phyloP scores from a whole-genome alignment of 2,113 vertebrate genomes.

The Lynx canadensis region DNA sequence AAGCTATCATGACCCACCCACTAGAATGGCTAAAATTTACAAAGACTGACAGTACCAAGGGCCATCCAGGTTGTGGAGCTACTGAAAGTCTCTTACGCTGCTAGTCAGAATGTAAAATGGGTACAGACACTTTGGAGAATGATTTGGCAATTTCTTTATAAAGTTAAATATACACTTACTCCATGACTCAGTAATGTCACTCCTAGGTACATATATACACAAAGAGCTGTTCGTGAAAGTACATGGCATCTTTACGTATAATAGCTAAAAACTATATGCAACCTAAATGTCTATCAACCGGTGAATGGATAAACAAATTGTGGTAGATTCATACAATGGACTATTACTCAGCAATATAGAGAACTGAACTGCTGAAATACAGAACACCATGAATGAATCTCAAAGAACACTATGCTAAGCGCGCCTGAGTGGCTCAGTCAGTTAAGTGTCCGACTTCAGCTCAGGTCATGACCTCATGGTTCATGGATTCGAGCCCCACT shows the following conservation, averaged over 20 bases:
- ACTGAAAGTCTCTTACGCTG: not conserved
- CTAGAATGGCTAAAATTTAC: not conserved
- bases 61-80: not conserved
- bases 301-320: not conserved
- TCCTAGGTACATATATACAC: not conserved
- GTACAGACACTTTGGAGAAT: not conserved
- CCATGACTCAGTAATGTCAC: not conserved
- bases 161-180: not conserved
- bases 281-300: not conserved
- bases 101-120: not conserved
- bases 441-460: too few species aligned
- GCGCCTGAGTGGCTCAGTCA: too few species aligned
- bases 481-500: too few species aligned
- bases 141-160: not conserved
- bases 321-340: not conserved
- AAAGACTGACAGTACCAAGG: not conserved
- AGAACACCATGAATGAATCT: conserved; percentile 15
- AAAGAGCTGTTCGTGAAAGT: not conserved
- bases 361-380: not conserved
- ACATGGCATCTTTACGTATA: not conserved
- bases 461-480: too few species aligned
- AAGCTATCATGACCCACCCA: not conserved
- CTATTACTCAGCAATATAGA: not conserved
- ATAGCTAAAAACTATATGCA: not conserved
- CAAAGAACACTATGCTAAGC: not conserved